Evolutionary conservation across 2,888 invertebrate genomes (phyloP).

Genomic region (Lapara coniferarum): DNA sequence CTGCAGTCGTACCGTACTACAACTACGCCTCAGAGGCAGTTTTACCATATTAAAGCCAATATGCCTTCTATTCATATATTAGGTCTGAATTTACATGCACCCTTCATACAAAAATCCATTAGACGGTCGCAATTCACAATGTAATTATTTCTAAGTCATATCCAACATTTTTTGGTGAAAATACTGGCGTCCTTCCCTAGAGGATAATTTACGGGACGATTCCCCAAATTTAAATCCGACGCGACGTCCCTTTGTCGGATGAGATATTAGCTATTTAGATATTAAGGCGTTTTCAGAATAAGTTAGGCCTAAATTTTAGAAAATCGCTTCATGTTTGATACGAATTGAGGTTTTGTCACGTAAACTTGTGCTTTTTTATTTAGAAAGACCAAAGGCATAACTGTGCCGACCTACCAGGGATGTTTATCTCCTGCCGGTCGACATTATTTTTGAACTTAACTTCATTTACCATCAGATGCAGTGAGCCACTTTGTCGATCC

Average conservation of each 20-base stretch:
- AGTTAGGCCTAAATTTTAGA: background rate
- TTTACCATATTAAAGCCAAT: too few relatives aligned
- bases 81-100: background rate
- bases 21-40: too few relatives aligned
- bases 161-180: conserved; percentile 17
- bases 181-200: conserved; percentile 12
- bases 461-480: too few relatives aligned
- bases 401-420: too few relatives aligned
- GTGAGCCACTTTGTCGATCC: too few relatives aligned
- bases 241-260: conserved; percentile 25
- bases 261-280: conserved; percentile 27
- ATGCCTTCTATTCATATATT: too few relatives aligned
- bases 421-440: too few relatives aligned
- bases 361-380: too few relatives aligned
- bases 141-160: conserved; percentile 12
- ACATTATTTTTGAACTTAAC: too few relatives aligned
- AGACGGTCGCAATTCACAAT: conserved; percentile 8
- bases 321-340: background rate
- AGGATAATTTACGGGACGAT: conserved; percentile 25
- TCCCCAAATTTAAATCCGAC: conserved; percentile 10
- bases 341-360: background rate
- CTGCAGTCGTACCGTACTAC: too few relatives aligned
- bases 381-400: too few relatives aligned
- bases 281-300: conserved; percentile 8
- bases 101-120: conserved; percentile 1